Conservation (phyloP, 2,113 vertebrate genomes). For the Coracopsis vasa region DNA sequence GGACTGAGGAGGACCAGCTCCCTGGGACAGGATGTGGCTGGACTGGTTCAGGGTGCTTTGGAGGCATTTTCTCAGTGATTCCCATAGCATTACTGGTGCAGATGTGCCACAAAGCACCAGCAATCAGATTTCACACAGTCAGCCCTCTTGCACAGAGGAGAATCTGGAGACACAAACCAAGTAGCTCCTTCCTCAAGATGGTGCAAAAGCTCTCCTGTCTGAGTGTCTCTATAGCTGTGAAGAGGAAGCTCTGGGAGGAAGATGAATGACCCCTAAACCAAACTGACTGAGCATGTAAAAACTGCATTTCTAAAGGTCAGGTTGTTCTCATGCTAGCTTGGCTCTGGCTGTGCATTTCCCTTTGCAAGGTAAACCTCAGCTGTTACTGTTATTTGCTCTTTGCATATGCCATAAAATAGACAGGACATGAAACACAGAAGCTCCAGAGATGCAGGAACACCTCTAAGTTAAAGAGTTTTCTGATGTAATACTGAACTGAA, state of each 20-base stretch:
- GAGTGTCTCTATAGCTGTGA: neutral
- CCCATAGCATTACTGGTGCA: accelerated
- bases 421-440: neutral
- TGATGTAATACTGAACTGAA: neutral
- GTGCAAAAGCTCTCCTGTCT: neutral
- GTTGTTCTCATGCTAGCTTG: neutral
- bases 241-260: neutral
- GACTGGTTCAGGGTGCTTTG: neutral
- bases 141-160: neutral
- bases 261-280: neutral
- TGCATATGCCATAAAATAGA: neutral
- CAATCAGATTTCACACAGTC: neutral
- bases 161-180: neutral
- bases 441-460: neutral
- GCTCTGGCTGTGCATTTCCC: neutral
- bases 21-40: accelerated
- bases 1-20: neutral
- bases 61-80: neutral
- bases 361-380: neutral
- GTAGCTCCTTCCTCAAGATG: neutral
- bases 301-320: neutral
- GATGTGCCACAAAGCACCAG: neutral
- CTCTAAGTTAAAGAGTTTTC: neutral
- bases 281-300: neutral
- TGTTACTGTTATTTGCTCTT: neutral